phyloP scores from a whole-genome alignment of 2,113 vertebrate genomes.

The Psammodynastes pulverulentus region DNA sequence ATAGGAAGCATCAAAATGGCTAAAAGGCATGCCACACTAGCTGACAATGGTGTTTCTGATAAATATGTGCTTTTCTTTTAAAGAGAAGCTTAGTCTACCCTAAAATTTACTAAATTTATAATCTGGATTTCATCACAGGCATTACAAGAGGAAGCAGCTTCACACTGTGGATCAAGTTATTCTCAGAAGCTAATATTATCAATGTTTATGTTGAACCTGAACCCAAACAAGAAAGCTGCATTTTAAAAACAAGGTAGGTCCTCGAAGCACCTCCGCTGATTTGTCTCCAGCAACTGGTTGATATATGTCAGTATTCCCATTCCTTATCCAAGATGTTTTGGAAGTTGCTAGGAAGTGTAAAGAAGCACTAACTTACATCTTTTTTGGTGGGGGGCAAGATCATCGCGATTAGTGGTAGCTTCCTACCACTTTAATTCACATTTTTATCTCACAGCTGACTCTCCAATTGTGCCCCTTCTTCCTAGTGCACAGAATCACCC shows the following conservation, averaged over 20 bases:
- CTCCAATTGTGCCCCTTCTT: conserved; percentile 2
- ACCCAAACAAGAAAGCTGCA: neutral
- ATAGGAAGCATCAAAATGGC: neutral
- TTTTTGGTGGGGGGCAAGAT: neutral
- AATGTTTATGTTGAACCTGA: neutral
- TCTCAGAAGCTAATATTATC: neutral
- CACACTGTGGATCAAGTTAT: neutral
- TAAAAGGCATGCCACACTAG: neutral
- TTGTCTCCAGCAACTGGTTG: neutral
- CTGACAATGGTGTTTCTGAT: neutral
- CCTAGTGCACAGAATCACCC: conserved; percentile 13
- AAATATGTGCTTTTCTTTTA: neutral
- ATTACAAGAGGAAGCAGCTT: neutral
- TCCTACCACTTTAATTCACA: neutral
- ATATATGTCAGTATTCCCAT: neutral
- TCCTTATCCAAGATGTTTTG: neutral
- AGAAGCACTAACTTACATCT: neutral
- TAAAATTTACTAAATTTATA: neutral
- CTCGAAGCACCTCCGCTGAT: neutral
- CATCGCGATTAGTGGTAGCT: neutral
- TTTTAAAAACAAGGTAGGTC: neutral
- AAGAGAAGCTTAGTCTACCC: neutral
- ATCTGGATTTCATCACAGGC: neutral
- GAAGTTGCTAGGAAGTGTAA: neutral
- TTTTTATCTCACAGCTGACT: neutral